These are phyloP conservation scores for Elegia similella DNA, from an alignment of 2,888 invertebrate species.

Conservation along the genomic window DNA sequence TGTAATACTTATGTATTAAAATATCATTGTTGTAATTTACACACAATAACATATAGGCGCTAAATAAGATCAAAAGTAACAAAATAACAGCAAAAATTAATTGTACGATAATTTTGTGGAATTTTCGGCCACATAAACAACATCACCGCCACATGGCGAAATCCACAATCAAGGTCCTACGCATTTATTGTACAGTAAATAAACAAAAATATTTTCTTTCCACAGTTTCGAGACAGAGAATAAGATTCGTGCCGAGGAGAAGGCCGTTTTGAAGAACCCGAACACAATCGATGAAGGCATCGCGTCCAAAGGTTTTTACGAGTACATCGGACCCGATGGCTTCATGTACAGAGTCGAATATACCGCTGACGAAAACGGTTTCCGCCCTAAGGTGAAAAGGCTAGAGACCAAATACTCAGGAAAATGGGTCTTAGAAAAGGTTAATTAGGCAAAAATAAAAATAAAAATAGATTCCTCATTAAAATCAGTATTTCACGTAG, in stretches of 20 bases:
- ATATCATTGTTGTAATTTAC: too few relatives aligned
- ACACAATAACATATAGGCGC: too few relatives aligned
- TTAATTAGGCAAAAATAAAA: slow-evolving; percentile 48
- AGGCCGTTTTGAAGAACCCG: slow-evolving; percentile 73
- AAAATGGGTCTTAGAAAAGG: slow-evolving; percentile 73
- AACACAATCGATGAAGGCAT: slow-evolving; percentile 76
- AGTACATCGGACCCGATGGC: slow-evolving; percentile 78
- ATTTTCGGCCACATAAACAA: background rate
- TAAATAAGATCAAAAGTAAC: too few relatives aligned
- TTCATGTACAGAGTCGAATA: slow-evolving; percentile 78
- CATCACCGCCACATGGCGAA: background rate
- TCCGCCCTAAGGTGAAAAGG: slow-evolving; percentile 70
- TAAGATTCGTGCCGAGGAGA: slow-evolving; percentile 78
- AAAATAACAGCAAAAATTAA: background rate
- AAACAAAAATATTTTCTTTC: slow-evolving; percentile 23
- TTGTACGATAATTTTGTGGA: background rate
- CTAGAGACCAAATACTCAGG: slow-evolving; percentile 75
- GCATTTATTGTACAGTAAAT: background rate
- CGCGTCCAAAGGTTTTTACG: slow-evolving; percentile 75
- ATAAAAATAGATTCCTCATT: slow-evolving; percentile 36
- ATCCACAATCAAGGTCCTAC: slow-evolving; percentile 1
- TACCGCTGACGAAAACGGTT: slow-evolving; percentile 78
- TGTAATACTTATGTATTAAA: too few relatives aligned
- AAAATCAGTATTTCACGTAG: slow-evolving; percentile 61
- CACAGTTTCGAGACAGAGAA: slow-evolving; percentile 78